phyloP scores from a whole-genome alignment of 1,140 invertebrate genomes.

The Caenorhabditis brenneri region DNA sequence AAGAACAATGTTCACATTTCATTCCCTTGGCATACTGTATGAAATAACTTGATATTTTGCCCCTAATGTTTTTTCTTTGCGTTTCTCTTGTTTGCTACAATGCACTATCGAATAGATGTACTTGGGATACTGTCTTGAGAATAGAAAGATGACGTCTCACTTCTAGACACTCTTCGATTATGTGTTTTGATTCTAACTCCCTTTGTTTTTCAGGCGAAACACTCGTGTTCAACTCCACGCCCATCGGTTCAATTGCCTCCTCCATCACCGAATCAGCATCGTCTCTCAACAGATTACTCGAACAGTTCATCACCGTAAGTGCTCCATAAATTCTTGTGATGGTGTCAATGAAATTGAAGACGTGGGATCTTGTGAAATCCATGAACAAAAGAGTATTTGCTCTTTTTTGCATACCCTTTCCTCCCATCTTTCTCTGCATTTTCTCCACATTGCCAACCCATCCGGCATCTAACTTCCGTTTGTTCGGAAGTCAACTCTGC shows the following conservation, averaged over 20 bases:
- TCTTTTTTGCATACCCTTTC: background rate
- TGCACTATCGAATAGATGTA: too few relatives aligned
- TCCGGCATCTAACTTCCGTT: conserved; percentile 16
- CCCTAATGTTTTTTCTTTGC: too few relatives aligned
- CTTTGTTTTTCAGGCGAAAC: conserved; percentile 5
- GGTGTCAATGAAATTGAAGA: background rate
- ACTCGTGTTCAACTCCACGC: conserved; percentile 1
- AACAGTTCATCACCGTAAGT: conserved; percentile 29
- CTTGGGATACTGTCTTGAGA: too few relatives aligned
- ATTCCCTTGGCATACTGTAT: too few relatives aligned
- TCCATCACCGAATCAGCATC: conserved; percentile 10
- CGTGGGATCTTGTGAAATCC: background rate
- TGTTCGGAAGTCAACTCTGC: conserved; percentile 32
- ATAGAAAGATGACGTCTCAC: too few relatives aligned
- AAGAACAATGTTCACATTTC: too few relatives aligned
- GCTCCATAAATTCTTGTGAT: background rate
- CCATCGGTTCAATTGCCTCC: background rate
- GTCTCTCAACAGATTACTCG: conserved; percentile 10
- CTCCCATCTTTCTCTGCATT: background rate
- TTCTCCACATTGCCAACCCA: background rate
- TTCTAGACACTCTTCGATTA: too few relatives aligned
- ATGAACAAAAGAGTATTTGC: background rate
- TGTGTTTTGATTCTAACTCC: too few relatives aligned
- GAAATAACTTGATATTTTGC: too few relatives aligned
- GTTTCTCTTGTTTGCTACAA: too few relatives aligned